Percentiles rank a stretch among this genome's conserved stretches.
Conservation (phyloP, 2,797 vertebrate species). For the Brachymystax lenok region DNA sequence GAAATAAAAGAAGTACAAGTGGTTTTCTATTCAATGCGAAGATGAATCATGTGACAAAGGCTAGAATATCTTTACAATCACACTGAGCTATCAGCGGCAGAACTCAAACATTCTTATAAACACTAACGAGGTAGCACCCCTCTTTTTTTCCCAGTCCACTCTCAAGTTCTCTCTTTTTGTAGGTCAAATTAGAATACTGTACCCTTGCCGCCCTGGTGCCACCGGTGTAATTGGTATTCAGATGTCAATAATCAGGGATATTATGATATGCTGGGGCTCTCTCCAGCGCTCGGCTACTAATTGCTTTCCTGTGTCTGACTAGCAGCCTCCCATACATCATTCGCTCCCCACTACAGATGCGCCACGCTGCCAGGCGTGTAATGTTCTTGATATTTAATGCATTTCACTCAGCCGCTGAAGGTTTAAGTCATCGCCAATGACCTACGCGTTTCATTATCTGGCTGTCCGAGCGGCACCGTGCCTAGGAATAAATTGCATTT, state of each 20-base stretch:
- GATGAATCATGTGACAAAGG: background rate
- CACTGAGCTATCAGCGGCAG: background rate
- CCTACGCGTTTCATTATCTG: slow-evolving; percentile 99
- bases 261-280: slow-evolving; percentile 73
- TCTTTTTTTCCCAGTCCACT: background rate
- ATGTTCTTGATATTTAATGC: slow-evolving; percentile 95
- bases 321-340: slow-evolving; percentile 65
- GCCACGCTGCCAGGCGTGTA: slow-evolving; percentile 85
- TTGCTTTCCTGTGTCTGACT: slow-evolving; percentile 72
- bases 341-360: slow-evolving; percentile 79
- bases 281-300: slow-evolving; percentile 65
- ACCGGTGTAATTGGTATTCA: slow-evolving; percentile 70
- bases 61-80: background rate
- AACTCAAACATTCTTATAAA: background rate
- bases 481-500: slow-evolving; percentile 98
- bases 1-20: background rate
- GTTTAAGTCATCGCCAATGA: slow-evolving; percentile 97
- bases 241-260: slow-evolving; percentile 75
- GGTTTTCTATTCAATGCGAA: background rate
- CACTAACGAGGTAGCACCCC: too few species aligned
- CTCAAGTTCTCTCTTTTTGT: slow-evolving; percentile 2
- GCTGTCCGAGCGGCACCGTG: slow-evolving; percentile 92
- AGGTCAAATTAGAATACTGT: slow-evolving; percentile 30
- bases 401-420: slow-evolving; percentile 90
- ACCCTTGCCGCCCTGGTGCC: slow-evolving; percentile 40